A percentile compares a stretch with the other conserved stretches of the same genome.
Conservation (phyloP, 2,797 vertebrate genomes). For the Chaetophractus vellerosus region DNA sequence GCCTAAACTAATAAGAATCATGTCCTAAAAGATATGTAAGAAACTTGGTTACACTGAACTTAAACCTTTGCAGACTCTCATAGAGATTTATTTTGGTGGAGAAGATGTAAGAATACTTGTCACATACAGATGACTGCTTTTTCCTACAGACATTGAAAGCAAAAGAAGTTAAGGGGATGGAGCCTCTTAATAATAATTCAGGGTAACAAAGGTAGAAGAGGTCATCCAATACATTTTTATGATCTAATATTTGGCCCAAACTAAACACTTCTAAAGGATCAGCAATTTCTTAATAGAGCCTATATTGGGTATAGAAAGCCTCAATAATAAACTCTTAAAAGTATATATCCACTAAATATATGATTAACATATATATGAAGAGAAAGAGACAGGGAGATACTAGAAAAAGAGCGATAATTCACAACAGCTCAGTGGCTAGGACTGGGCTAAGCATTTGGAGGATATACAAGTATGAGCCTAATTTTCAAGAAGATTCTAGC, state of each 20-base stretch:
- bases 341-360: background rate
- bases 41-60: background rate
- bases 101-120: background rate
- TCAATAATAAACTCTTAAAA: background rate
- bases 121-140: background rate
- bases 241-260: conserved; percentile 3
- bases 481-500: background rate
- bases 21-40: background rate
- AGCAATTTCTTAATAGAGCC: background rate
- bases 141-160: background rate
- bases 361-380: background rate
- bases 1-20: background rate
- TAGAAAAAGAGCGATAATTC: accelerated
- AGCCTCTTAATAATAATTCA: background rate
- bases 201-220: background rate
- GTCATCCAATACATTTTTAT: background rate
- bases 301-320: background rate
- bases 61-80: background rate
- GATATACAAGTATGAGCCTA: background rate
- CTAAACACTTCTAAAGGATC: background rate
- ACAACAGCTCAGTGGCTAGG: background rate
- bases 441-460: background rate
- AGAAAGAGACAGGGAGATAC: background rate
- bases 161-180: background rate
- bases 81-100: background rate